A percentile compares a stretch with the other conserved stretches of the same genome.
phyloP scores from a whole-genome alignment of 1,140 invertebrate genomes.

The Brachionus sp. region DNA sequence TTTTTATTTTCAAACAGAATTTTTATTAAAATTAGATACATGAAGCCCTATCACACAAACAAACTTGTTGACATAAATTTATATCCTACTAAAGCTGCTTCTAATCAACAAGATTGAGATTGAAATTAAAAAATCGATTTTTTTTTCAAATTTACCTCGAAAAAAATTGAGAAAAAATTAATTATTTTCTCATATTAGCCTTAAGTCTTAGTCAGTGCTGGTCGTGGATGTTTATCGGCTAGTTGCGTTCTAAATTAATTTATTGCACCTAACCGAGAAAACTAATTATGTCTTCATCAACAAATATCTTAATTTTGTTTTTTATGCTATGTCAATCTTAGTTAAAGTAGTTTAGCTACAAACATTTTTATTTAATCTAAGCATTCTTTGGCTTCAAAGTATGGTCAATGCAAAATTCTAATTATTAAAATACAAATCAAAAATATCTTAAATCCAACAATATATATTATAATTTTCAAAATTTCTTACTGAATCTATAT shows the following conservation, averaged over 20 bases:
- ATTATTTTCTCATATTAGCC: neutral
- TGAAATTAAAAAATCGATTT: slow-evolving; percentile 6
- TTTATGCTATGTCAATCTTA: neutral
- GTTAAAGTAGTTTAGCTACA: neutral
- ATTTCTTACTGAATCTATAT: no score
- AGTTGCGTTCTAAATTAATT: neutral
- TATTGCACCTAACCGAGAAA: neutral
- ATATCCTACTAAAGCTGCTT: neutral
- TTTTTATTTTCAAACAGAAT: neutral
- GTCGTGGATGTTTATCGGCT: neutral
- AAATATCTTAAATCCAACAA: neutral
- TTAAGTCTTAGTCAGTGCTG: neutral
- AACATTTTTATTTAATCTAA: neutral
- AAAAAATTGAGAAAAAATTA: neutral
- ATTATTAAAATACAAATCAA: neutral
- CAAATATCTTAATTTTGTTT: neutral
- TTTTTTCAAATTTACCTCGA: slow-evolving; percentile 5
- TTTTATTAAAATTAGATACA: neutral
- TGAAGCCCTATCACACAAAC: neutral
- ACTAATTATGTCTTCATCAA: neutral
- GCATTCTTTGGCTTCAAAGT: neutral
- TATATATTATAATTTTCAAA: no score
- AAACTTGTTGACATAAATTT: neutral
- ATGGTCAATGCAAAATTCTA: neutral
- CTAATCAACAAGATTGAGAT: neutral